Evolutionary conservation across 2,888 invertebrate species (phyloP), one percentile per base, ranked within the genome.

Genomic region (Gerosis bhagava): DNA sequence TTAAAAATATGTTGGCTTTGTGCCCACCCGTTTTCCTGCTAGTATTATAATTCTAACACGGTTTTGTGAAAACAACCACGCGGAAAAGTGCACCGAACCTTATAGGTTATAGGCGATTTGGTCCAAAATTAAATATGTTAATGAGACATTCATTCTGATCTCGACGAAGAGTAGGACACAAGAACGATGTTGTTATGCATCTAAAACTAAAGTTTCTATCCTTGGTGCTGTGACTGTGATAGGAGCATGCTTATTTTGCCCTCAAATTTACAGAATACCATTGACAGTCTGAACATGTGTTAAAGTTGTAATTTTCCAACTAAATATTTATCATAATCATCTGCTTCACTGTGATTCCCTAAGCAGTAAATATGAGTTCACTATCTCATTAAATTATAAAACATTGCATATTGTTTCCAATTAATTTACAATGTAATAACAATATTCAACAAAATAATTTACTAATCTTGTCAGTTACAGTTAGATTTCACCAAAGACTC

Each of bases 1-100:
- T 79, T 86, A 82, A 86, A 84, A 83, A 74, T 73, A 70, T 75
- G 73, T 86, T 88, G 88, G 87, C 87, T 86, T 77, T 80, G 82
- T 88, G 88, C 88, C 88, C 87, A 87, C 77, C 83, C 77, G 69
- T 83, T 86, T 86, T 80, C 82, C 80, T 80, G 68, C 68, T 74
- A 74, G 72, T 60, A 59, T 75, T 73, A 74, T 70, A 71, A 78
- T 73, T 77, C 58, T 62, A 70, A 76, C 69, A 73, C 63, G 57
- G 67, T 71, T 83, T 77, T 68, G 66, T 61, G 66, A 67, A 75
- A 72, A 75, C 62, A 74, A 70, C 67, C 77, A 82, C 73, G 80
- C 70, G 79, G 72, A 71, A 72, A 75, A 69, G 73, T 71, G 58
- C 73, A 74, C 70, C 65, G 72, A 75, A 74, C 70, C 71, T 72